phyloP scores from a whole-genome alignment of 2,797 vertebrate genomes.

The Hafferia zeledoni region DNA sequence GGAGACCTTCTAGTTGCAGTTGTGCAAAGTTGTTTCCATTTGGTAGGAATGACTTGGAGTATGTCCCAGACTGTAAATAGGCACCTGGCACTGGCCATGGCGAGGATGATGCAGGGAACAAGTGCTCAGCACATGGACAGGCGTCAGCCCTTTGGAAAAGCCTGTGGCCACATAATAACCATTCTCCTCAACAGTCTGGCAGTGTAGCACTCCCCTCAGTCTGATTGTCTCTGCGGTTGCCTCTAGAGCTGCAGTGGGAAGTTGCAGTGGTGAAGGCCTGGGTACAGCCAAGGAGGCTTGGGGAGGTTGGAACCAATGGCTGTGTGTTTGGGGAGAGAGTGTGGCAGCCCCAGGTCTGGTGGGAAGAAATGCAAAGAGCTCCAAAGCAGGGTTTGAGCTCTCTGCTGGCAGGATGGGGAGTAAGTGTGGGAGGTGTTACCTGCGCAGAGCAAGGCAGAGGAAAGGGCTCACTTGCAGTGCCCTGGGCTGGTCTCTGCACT shows the following conservation, averaged over 20 bases:
- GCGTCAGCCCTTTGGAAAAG: neutral
- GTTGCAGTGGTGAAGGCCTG: neutral
- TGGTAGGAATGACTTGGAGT: neutral
- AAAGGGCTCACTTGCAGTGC: neutral
- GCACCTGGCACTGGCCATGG: neutral
- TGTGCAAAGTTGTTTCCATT: neutral
- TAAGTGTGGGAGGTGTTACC: neutral
- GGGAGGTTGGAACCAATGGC: neutral
- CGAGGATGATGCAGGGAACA: neutral
- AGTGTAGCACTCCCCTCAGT: neutral
- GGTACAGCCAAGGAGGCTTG: neutral
- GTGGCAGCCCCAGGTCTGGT: neutral
- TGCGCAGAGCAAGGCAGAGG: neutral
- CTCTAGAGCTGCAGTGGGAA: neutral
- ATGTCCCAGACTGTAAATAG: neutral
- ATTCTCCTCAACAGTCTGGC: neutral
- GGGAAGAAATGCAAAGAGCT: accelerated
- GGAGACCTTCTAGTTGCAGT: neutral
- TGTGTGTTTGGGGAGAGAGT: accelerated
- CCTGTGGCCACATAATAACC: neutral
- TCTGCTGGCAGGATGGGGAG: neutral
- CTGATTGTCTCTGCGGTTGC: neutral
- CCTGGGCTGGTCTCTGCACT: accelerated
- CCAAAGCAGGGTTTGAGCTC: neutral
- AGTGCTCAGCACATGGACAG: neutral